phyloP scores from a whole-genome alignment of 2,113 vertebrate genomes.

The Ursus arctos region DNA sequence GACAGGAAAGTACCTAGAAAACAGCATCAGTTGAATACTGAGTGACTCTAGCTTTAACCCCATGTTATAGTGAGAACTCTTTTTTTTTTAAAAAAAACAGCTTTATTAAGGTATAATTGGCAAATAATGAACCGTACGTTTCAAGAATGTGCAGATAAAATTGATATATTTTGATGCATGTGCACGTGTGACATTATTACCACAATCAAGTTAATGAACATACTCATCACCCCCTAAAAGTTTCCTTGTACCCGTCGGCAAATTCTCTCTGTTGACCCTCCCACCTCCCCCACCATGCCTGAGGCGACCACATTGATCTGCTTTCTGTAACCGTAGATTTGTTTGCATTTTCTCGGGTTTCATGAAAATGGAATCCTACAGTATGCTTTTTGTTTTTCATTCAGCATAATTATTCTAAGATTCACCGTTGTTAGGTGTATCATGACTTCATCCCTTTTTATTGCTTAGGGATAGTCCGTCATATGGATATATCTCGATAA shows the following conservation, averaged over 20 bases:
- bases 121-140: not conserved
- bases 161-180: not conserved
- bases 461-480: not conserved
- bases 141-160: not conserved
- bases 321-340: not conserved
- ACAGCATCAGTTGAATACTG: not conserved
- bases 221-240: not conserved
- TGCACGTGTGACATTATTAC: not conserved
- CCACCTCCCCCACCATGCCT: not conserved
- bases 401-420: not conserved
- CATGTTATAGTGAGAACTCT: not conserved
- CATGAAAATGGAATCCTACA: not conserved
- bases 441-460: not conserved
- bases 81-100: not conserved
- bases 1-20: not conserved
- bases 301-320: not conserved
- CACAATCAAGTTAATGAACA: not conserved
- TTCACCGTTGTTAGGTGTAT: not conserved
- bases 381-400: not conserved
- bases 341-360: not conserved
- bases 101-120: not conserved
- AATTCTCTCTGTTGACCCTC: not conserved
- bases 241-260: not conserved
- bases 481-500: not conserved
- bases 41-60: not conserved